Percentiles rank a stretch among this genome's conserved stretches.
Evolutionary conservation across 2,113 vertebrate species (phyloP).

Genomic region (Ptyas mucosa): DNA sequence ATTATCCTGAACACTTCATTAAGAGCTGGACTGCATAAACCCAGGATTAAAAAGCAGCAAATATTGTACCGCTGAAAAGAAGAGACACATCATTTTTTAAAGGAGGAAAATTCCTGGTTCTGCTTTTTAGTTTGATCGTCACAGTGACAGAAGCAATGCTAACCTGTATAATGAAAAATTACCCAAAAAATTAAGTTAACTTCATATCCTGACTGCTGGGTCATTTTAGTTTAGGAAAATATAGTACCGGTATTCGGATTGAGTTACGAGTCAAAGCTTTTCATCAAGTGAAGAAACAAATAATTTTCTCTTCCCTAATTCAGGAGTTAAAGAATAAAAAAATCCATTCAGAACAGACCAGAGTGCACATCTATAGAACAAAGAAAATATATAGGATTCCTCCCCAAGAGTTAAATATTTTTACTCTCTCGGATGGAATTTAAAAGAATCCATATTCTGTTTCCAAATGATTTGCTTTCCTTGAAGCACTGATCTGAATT

Average conservation of each 20-base stretch:
- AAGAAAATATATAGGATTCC: neutral
- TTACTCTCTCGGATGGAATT: neutral
- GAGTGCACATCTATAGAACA: neutral
- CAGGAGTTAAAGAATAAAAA: neutral
- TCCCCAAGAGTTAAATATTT: neutral
- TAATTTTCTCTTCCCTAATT: neutral
- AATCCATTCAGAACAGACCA: neutral
- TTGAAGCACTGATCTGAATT: neutral
- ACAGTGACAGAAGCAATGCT: neutral
- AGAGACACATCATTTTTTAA: neutral
- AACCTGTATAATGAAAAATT: neutral
- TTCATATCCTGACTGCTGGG: neutral
- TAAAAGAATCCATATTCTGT: neutral
- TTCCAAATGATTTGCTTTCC: neutral
- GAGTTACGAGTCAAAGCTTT: neutral
- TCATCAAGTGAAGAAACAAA: neutral
- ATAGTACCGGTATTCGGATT: neutral
- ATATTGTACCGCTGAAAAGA: neutral
- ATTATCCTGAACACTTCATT: neutral
- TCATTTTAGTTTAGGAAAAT: neutral
- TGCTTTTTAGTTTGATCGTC: neutral
- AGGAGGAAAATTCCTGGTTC: neutral
- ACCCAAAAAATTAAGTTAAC: neutral
- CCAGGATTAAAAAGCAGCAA: neutral
- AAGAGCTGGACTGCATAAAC: neutral